Conservation (phyloP, 2,797 vertebrate genomes). For the Chelon auratus region DNA sequence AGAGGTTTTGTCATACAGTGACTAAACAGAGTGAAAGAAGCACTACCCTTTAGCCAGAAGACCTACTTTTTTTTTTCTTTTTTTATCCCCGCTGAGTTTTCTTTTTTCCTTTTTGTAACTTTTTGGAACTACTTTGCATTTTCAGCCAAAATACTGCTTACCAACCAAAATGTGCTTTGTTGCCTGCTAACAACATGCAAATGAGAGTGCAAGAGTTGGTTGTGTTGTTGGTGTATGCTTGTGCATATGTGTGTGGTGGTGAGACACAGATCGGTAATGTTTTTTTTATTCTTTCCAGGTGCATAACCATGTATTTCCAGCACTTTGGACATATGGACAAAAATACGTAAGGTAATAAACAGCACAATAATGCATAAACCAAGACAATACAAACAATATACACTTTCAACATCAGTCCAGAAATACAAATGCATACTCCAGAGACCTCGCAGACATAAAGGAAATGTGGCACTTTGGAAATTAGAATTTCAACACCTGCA, state of each 20-base stretch:
- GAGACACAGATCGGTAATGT: background rate
- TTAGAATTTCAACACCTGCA: constrained; percentile 16
- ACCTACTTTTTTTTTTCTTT: background rate
- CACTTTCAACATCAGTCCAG: background rate
- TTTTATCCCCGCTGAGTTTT: background rate
- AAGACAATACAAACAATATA: background rate
- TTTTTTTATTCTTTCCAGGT: background rate
- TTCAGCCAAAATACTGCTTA: constrained; percentile 37
- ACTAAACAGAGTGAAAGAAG: constrained; percentile 33
- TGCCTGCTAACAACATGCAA: constrained; percentile 30
- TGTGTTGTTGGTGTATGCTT: background rate
- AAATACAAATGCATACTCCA: background rate
- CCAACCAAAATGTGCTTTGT: constrained; percentile 2
- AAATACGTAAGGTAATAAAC: background rate
- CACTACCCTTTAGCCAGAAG: background rate
- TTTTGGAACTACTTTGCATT: constrained; percentile 24
- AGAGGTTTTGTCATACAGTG: constrained; percentile 30
- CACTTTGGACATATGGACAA: background rate
- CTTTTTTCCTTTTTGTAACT: background rate
- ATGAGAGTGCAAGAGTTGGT: constrained; percentile 4
- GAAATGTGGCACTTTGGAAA: constrained; percentile 2
- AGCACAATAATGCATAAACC: background rate
- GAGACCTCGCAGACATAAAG: background rate
- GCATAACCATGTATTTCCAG: background rate
- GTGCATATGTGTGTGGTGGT: background rate